Evolutionary conservation across 2,113 vertebrate species (phyloP), one percentile per base, ranked within the genome.

Genomic region (Chlamydotis undulata): DNA sequence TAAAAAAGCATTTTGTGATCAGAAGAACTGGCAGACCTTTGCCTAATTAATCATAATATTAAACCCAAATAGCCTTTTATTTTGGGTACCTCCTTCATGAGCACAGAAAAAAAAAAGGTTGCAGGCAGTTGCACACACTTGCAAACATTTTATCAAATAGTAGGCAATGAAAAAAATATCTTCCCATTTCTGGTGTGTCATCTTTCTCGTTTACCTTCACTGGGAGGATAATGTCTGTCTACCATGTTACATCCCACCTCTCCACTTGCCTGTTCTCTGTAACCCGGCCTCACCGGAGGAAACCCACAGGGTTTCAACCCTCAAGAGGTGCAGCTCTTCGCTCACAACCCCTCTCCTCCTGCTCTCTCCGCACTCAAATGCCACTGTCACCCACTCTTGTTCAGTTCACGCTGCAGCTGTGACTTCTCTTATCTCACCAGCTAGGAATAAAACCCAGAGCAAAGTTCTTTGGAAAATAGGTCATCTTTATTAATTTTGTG

Each of bases 241-340:
- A 57, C 56, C 14, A 3, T 8, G 41, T 19, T 29, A 23, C 28
- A n/a, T 35, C 41, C 70, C 35, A 64, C 19, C 50, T 64, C 43
- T 25, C 43, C 22, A 12, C 57, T 31, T 71, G 17, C 35, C 43
- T 0, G 0, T 43, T 28, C 26, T 64, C 80, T 64, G 31, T 19
- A 64, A 64, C 18, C 3, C 0, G 0, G 26, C 47, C 41, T 71
- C 22, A 16, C 35, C 1, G 3, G 41, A 78, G 41, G 50, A 71
- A 70, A 63, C 29, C 24, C n/a, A 15, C 14, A 19, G 25, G 31
- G 26, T 57, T 78, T 23, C 50, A 37, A 2, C 25, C 31, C 37
- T 29, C 59, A 14, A 18, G 57, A 59, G 52, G 12, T 29, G 28
- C 52, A 53, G 73, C 41, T 52, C 28, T 85, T 47, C 1, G 7